Percentiles rank a stretch among this genome's conserved stretches.
These are phyloP conservation scores for Leptopilina clavipes DNA, from an alignment of 1,140 invertebrate genomes.

Conservation along the genomic window DNA sequence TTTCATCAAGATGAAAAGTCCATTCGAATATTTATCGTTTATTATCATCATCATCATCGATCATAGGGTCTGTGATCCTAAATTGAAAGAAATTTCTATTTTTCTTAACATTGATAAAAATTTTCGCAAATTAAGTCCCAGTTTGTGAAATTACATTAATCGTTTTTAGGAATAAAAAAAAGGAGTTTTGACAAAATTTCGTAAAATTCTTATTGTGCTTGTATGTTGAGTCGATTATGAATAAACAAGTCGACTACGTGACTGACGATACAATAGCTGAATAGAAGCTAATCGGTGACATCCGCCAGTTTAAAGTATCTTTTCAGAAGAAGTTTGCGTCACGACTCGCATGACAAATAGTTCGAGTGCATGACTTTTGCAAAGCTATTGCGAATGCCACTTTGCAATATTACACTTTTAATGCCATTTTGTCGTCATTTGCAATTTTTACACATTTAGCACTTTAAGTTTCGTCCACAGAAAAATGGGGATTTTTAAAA, in stretches of 20 bases:
- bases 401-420: slow-evolving; percentile 35
- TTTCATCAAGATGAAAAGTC: slow-evolving; percentile 13
- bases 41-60: neutral
- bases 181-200: neutral
- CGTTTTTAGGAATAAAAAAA: too few relatives aligned
- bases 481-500: too few relatives aligned
- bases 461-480: neutral
- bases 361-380: slow-evolving; percentile 36
- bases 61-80: neutral
- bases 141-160: too few relatives aligned
- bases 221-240: slow-evolving; percentile 48
- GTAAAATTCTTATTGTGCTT: slow-evolving; percentile 17
- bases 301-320: slow-evolving; percentile 51
- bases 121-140: too few relatives aligned
- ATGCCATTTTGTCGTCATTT: neutral
- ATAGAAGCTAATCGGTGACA: slow-evolving; percentile 47
- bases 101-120: too few relatives aligned
- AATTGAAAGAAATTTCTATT: neutral
- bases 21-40: slow-evolving; percentile 36
- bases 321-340: slow-evolving; percentile 48
- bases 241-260: slow-evolving; percentile 52
- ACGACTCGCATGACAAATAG: slow-evolving; percentile 51
- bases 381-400: slow-evolving; percentile 41
- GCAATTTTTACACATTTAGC: slow-evolving; percentile 37
- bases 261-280: slow-evolving; percentile 47